Base-by-base conservation (phyloP, 2,888 invertebrate genomes). In the Hydrotaea diabolus region DNA sequence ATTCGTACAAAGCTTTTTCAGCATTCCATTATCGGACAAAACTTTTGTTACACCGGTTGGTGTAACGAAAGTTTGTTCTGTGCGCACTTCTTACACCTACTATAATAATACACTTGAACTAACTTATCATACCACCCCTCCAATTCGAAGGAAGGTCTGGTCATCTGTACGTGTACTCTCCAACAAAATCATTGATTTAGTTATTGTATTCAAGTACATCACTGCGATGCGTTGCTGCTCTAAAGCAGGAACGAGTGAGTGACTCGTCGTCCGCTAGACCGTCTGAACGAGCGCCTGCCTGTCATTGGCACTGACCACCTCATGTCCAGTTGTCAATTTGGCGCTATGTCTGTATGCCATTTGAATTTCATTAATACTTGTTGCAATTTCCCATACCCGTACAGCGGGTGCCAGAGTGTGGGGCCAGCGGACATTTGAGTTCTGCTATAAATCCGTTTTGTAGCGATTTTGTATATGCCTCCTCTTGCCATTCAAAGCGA, bases 251-350 rank as follows among this genome's bases (percentile, higher is more conserved):
- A 3, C 7, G n/a, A 49, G n/a, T 31, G 31, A 31, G 3, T 31
- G 31, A n/a, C 31, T 7, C 31, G 31, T 31, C 31, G 3, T 4
- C 31, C 31, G n/a, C 49, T 49, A n/a, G n/a, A 49, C n/a, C 49
- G 31, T 31, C 31, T 31, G 49, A 26, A 26, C 26, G 36, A 17
- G 19, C 26, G 64, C 46, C 64, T 53, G 69, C 57, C 84, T 84
- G 81, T 66, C 73, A 82, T 7, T 79, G 73, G 17, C 84, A 84
- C 72, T 85, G 31, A 55, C 73, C 78, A 73, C 43, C 78, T 75
- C 76, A 85, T 85, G 73, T 79, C 76, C 23, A 81, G 76, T 59
- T 85, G 81, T 85, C 81, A 85, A 79, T 85, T 79, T 81, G 78
- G 76, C 76, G 76, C 78, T 81, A 66, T 59, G 78, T 84, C 73